Base-by-base conservation (phyloP, 2,888 invertebrate genomes). In the Rhagonycha fulva region DNA sequence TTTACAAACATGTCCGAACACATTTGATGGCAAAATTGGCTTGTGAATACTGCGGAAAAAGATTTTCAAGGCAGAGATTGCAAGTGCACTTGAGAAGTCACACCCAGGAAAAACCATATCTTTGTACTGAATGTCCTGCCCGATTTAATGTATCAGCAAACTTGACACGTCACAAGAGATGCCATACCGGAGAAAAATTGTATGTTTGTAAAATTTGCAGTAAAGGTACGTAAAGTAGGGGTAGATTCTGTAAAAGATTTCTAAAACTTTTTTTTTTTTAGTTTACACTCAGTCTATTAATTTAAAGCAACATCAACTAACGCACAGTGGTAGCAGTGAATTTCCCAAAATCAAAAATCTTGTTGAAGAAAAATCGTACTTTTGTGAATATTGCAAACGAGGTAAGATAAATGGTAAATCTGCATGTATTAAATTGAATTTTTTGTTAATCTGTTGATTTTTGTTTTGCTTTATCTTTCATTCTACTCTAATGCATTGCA, bases 21-120 rank as follows among this genome's bases (percentile, higher is more conserved):
- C 74, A 74, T 30, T 9, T 23, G 26, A 10, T 70, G 5, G 11
- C 4, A 9, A 70, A 70, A 14, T 3, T 19, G 24, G 10, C 60
- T 0, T 74, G 74, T 70, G 28, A 24, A 26, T 10, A 60, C 0
- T 74, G 74, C 62, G 70, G 67, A 23, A 70, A 62, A n/a, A 70
- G 19, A 67, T 70, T 74, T 66, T 14, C 19, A 0, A 61, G 32
- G 14, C 14, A 66, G 19, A 70, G 70, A 24, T 19, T 74, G 28
- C 12, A 19, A 10, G 24, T 62, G 5, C 87, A 87, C 77, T 79
- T 84, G 68, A 82, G 85, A 68, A 86, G 86, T 2, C 87, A 87
- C 70, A 86, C 85, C 70, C 86, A 85, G 70, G 85, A 85, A 74
- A 83, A 86, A n/a, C 86, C 86, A 9, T 86, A 62, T 61, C 5